These are phyloP conservation scores for Watsonalla binaria DNA, from an alignment of 2,888 invertebrate genomes.

Conservation along the genomic window DNA sequence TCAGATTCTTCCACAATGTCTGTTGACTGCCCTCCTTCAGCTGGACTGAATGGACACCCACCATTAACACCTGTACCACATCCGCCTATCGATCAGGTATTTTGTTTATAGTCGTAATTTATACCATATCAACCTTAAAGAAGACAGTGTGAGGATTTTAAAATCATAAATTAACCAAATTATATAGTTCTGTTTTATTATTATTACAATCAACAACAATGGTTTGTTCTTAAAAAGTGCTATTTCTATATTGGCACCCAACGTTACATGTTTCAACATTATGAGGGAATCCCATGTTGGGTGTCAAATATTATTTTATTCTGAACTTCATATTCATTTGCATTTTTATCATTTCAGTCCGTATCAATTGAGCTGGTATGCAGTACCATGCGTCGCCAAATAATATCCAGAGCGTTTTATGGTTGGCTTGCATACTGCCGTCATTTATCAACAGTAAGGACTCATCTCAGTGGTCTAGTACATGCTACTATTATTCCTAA, in stretches of 20 bases:
- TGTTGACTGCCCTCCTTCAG: slow-evolving; percentile 67
- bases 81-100: slow-evolving; percentile 62
- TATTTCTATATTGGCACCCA: too few relatives aligned
- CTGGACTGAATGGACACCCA: slow-evolving; percentile 49
- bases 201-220: too few relatives aligned
- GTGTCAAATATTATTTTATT: too few relatives aligned
- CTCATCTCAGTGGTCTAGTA: slow-evolving; percentile 93
- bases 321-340: not conserved
- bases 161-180: too few relatives aligned
- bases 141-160: not conserved
- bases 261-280: too few relatives aligned
- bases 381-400: slow-evolving; percentile 96
- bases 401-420: slow-evolving; percentile 96
- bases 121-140: not conserved
- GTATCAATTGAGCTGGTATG: slow-evolving; percentile 88
- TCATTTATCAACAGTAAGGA: slow-evolving; percentile 94
- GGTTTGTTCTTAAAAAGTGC: too few relatives aligned
- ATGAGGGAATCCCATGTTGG: too few relatives aligned
- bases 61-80: slow-evolving; percentile 43
- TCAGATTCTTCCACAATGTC: slow-evolving; percentile 82
- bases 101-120: not conserved
- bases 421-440: slow-evolving; percentile 97
- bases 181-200: too few relatives aligned
- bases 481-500: slow-evolving; percentile 84
- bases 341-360: slow-evolving; percentile 41